Evolutionary conservation across 2,113 vertebrate genomes (phyloP).

Genomic region (Otis tarda): DNA sequence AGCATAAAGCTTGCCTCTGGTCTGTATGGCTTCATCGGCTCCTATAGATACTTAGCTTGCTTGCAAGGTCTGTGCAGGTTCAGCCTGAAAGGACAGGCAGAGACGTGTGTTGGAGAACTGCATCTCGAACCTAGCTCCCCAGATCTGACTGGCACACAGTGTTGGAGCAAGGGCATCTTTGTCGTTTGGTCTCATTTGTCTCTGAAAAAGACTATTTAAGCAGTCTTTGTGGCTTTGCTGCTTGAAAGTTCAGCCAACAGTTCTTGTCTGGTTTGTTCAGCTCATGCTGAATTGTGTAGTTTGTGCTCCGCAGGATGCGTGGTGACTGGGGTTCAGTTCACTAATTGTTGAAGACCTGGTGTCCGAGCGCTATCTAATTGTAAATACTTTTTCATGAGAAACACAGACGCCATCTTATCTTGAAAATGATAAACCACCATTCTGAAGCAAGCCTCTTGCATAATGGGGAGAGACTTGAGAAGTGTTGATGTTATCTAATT

Average conservation of each 20-base stretch:
- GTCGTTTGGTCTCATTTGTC: not conserved
- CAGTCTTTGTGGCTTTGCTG: not conserved
- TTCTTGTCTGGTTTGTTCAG: not conserved
- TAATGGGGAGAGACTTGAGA: not conserved
- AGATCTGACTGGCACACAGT: not conserved
- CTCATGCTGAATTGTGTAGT: not conserved
- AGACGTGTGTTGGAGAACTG: not conserved
- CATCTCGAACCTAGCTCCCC: not conserved
- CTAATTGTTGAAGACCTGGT: not conserved
- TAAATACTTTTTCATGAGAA: not conserved
- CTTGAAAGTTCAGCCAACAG: not conserved
- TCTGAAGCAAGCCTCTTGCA: not conserved
- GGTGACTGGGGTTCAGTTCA: not conserved
- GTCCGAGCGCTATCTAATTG: not conserved
- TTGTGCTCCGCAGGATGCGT: not conserved
- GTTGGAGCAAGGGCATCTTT: not conserved
- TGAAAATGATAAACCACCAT: not conserved
- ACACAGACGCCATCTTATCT: fast-evolving
- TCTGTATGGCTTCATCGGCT: not conserved
- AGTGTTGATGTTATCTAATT: not conserved
- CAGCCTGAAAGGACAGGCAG: not conserved
- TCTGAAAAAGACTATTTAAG: not conserved
- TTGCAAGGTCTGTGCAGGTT: not conserved
- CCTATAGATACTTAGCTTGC: not conserved
- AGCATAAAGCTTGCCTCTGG: not conserved